Conservation (phyloP, 1,140 invertebrate species). For the Homarus americanus region DNA sequence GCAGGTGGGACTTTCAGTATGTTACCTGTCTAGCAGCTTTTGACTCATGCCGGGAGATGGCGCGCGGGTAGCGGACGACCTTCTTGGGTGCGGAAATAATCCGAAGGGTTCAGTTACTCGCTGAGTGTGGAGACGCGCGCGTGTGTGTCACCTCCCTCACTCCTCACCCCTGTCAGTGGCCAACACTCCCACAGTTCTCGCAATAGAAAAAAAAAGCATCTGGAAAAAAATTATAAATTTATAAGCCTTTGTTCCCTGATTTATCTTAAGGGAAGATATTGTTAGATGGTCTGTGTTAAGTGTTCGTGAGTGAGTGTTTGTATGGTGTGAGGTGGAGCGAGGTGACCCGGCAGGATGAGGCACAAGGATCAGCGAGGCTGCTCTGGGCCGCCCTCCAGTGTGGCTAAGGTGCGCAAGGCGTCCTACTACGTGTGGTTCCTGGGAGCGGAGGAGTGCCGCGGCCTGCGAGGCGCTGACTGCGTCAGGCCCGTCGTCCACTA, state of each 20-base stretch:
- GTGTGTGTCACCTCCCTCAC: background rate
- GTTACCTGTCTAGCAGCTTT: slow-evolving; percentile 9
- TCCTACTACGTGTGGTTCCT: slow-evolving; percentile 99
- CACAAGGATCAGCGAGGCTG: slow-evolving; percentile 24
- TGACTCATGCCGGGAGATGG: slow-evolving; percentile 17
- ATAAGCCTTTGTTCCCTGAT: background rate
- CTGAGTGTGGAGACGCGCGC: background rate
- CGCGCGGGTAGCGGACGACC: slow-evolving; percentile 6
- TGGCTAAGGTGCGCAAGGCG: slow-evolving; percentile 90
- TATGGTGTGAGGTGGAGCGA: background rate
- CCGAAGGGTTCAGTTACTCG: slow-evolving; percentile 28
- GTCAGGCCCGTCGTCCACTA: slow-evolving; percentile 90
- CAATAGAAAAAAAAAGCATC: background rate
- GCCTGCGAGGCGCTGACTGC: slow-evolving; percentile 88
- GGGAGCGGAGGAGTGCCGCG: slow-evolving; percentile 95
- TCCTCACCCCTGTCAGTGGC: background rate
- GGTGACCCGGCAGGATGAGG: slow-evolving; percentile 7
- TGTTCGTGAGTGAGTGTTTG: slow-evolving; percentile 5
- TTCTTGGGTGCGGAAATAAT: slow-evolving; percentile 34
- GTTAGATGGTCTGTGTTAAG: background rate
- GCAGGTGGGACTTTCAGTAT: background rate
- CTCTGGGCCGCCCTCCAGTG: background rate
- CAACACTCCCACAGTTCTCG: background rate
- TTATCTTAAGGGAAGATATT: background rate
- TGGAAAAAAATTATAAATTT: background rate